Evolutionary conservation across 2,113 vertebrate species (phyloP).

Genomic region (Cromileptes altivelis): DNA sequence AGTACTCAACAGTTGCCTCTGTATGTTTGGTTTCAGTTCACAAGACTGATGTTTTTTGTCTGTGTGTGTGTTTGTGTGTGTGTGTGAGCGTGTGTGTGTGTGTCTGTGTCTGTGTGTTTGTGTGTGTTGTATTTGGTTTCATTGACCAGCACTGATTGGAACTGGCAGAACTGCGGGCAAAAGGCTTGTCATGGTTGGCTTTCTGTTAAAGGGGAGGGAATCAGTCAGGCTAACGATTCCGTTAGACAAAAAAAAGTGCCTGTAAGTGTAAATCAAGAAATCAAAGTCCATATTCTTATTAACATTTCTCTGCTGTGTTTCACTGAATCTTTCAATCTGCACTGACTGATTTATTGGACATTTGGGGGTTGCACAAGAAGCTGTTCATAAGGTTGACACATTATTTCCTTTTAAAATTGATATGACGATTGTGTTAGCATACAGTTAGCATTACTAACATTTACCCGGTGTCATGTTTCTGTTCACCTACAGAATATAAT

Average conservation of each 20-base stretch:
- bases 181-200: conserved; percentile 18
- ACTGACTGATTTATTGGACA: background rate
- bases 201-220: conserved; percentile 10
- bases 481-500: too few relatives aligned
- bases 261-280: conserved; percentile 25
- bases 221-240: conserved; percentile 40
- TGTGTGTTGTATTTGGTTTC: background rate
- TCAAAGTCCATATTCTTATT: background rate
- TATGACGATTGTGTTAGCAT: background rate
- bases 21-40: background rate
- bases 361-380: background rate
- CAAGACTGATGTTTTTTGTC: background rate
- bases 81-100: background rate
- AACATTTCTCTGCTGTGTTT: conserved; percentile 20
- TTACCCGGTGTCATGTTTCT: too few relatives aligned
- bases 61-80: background rate
- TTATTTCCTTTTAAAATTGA: conserved; percentile 5
- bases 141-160: conserved; percentile 15
- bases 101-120: background rate
- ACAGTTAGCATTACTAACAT: too few relatives aligned
- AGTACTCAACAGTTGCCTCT: background rate
- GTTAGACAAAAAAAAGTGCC: conserved; percentile 6
- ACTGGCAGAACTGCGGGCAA: conserved; percentile 21
- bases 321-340: background rate
- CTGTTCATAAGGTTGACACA: conserved; percentile 5